phyloP scores from a whole-genome alignment of 2,888 invertebrate species.

The Cantharis rustica region DNA sequence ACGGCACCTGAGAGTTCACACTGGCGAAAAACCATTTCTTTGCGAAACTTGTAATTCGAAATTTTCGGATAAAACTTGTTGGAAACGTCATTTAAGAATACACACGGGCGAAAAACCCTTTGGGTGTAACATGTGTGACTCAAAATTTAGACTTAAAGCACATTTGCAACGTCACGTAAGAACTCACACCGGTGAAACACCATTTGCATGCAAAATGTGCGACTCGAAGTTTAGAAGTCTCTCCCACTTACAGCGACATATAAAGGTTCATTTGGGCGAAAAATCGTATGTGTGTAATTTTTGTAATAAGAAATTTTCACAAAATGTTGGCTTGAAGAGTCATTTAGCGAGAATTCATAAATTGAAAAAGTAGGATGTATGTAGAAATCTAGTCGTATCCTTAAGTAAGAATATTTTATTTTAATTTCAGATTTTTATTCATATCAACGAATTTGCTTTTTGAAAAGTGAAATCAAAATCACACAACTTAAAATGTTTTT shows the following conservation, averaged over 20 bases:
- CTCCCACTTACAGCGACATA: conserved; percentile 53
- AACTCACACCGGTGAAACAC: conserved; percentile 54
- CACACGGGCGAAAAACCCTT: conserved; percentile 57
- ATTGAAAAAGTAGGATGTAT: background rate
- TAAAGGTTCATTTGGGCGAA: conserved; percentile 54
- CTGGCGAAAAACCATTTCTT: conserved; percentile 55
- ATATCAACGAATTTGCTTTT: too few relatives aligned
- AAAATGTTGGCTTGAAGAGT: background rate
- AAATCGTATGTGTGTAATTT: conserved; percentile 52
- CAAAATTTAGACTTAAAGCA: conserved; percentile 54
- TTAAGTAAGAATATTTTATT: too few relatives aligned
- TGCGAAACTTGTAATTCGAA: conserved; percentile 56
- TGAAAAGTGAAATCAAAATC: too few relatives aligned
- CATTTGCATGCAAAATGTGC: conserved; percentile 52
- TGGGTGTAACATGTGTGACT: conserved; percentile 51
- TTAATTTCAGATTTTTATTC: too few relatives aligned
- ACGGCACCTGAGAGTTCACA: conserved; percentile 56
- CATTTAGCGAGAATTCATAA: background rate
- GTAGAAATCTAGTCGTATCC: background rate
- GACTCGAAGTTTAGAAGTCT: conserved; percentile 53
- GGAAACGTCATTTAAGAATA: conserved; percentile 53
- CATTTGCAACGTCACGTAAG: conserved; percentile 53
- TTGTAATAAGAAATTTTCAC: conserved; percentile 36
- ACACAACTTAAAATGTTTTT: too few relatives aligned
- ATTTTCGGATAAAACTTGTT: conserved; percentile 55